Evolutionary conservation across 2,888 invertebrate species (phyloP), one percentile per base, ranked within the genome.

Genomic region (Helicoverpa assulta): DNA sequence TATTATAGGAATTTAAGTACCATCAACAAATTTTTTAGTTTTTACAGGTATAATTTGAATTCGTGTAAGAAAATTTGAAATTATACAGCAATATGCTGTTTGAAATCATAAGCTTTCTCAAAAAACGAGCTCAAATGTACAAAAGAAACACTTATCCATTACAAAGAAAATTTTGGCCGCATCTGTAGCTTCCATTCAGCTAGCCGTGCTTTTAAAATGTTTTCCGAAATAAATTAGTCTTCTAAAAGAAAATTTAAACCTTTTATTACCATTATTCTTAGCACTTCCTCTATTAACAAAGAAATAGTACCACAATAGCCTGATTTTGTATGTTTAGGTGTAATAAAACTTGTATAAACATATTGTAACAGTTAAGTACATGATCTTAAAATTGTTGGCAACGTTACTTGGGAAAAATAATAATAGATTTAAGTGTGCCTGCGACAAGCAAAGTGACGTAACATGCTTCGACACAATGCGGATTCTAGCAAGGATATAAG

Each of bases 321-420:
- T 10, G 19, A 50, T 63, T 50, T 55, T 50, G 29, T 16, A 50
- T 40, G 5, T 72, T 40, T 10, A 10, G 40, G 40, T 57, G 16
- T 12, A 50, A 54, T 62, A 61, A 43, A 59, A 71, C 14, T 71
- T 52, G 18, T 12, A n/a, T 16, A 33, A 71, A 61, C 26, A 71
- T 14, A 60, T 19, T 26, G 10, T 37, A 26, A 71, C 18, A 18
- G 61, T 14, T 50, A 33, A 51, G 16, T 18, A 29, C n/a, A 29
- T 29, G n/a, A n/a, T 47, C 16, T 18, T 21, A 10, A 40, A 18
- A 18, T 43, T 64, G 21, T 63, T 70, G 64, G 70, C 73, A 70
- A 50, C 50, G 3, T 29, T 56, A 16, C 5, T 53, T 50, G 29
- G 29, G 7, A 18, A n/a, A 14, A 6, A 29, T 16, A 57, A 40